Conservation (phyloP, 2,113 vertebrate genomes). For the Zootoca vivipara region DNA sequence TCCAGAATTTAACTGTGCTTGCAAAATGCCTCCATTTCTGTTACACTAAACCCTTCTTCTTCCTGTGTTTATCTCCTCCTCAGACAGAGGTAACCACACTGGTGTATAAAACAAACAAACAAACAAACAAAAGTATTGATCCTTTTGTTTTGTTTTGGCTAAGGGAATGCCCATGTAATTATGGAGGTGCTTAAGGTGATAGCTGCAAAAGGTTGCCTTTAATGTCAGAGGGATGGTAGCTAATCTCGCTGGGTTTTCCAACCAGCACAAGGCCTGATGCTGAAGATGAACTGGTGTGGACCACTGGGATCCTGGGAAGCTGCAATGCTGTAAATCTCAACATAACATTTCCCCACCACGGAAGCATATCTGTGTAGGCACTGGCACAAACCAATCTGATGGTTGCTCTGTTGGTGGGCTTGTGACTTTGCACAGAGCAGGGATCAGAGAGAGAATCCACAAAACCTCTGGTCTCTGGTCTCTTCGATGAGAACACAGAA, state of each 20-base stretch:
- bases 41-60: not conserved
- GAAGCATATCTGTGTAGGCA: not conserved
- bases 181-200: slow-evolving; percentile 27
- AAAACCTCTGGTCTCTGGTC: not conserved
- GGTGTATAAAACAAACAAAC: slow-evolving; percentile 40
- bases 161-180: slow-evolving; percentile 36
- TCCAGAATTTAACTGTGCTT: not conserved
- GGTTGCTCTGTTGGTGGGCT: not conserved
- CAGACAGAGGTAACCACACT: not conserved
- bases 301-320: not conserved
- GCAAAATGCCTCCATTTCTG: not conserved
- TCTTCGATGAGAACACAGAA: too few species aligned
- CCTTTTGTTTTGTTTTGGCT: not conserved
- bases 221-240: slow-evolving; percentile 42
- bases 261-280: not conserved
- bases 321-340: not conserved
- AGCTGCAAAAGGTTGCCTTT: slow-evolving; percentile 53
- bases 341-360: not conserved
- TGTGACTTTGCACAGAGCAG: not conserved
- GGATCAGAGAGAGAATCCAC: not conserved
- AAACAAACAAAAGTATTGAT: not conserved
- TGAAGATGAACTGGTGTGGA: accelerated
- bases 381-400: not conserved
- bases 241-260: not conserved
- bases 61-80: not conserved